These are phyloP conservation scores for Zosterops borbonicus DNA, from an alignment of 2,113 vertebrate species.

Conservation along the genomic window DNA sequence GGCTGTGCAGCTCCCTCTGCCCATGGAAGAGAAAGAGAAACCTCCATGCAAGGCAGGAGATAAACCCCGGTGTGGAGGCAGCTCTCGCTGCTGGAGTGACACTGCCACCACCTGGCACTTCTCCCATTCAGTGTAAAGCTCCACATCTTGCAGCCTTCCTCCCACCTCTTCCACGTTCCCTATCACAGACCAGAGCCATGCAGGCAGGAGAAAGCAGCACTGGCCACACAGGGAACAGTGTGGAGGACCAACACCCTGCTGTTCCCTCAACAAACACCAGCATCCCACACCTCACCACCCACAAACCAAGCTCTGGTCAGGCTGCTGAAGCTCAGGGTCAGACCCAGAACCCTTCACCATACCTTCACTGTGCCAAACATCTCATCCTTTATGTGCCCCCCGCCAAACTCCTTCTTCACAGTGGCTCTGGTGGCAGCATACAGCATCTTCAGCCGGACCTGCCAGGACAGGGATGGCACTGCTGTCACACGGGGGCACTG, in stretches of 20 bases:
- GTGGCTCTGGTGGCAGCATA: conserved; percentile 96
- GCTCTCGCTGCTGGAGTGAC: background rate
- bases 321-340: background rate
- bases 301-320: accelerated
- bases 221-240: accelerated
- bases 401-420: conserved; percentile 97
- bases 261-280: background rate
- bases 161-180: background rate
- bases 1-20: background rate
- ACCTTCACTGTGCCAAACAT: conserved; percentile 96
- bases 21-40: background rate
- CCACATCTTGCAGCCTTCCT: background rate
- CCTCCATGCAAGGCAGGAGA: accelerated
- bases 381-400: conserved; percentile 95
- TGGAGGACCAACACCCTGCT: background rate
- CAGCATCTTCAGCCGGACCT: conserved; percentile 99
- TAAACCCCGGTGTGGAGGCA: accelerated
- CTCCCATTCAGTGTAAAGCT: background rate
- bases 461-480: background rate
- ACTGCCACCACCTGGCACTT: conserved; percentile 35
- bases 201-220: background rate
- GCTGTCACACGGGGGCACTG: accelerated
- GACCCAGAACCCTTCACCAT: background rate
- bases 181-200: accelerated
- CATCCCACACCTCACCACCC: accelerated